Evolutionary conservation across 2,888 invertebrate species (phyloP).

Genomic region (Carcina quercana): DNA sequence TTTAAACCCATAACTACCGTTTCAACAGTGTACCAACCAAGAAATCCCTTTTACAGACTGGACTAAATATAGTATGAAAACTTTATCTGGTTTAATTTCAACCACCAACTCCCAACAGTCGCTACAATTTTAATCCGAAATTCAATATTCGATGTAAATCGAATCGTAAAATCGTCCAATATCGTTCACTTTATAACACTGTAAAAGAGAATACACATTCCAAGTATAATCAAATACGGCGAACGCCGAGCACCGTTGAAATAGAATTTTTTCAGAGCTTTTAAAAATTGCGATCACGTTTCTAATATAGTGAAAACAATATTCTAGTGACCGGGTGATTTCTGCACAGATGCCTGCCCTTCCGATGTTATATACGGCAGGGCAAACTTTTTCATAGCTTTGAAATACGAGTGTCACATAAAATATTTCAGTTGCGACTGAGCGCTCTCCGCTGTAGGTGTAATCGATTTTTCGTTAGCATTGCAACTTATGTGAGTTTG

Average conservation of each 20-base stretch:
- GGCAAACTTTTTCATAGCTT: constrained; percentile 53
- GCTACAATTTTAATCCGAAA: constrained; percentile 46
- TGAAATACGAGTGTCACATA: constrained; percentile 52
- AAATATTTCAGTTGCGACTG: constrained; percentile 26
- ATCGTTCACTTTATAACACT: constrained; percentile 60
- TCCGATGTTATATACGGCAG: constrained; percentile 53
- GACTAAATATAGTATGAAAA: too few species aligned
- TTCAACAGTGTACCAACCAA: too few species aligned
- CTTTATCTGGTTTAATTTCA: too few species aligned
- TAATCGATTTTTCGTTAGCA: too few species aligned
- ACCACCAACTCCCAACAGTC: constrained; percentile 12
- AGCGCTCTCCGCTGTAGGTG: background rate
- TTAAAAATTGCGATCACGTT: constrained; percentile 75
- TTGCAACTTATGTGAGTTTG: too few species aligned
- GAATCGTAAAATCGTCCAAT: constrained; percentile 56
- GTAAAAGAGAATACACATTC: constrained; percentile 59
- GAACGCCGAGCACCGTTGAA: constrained; percentile 55
- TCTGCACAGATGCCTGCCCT: constrained; percentile 67
- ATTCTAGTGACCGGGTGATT: constrained; percentile 76
- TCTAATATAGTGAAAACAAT: constrained; percentile 77
- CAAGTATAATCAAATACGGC: constrained; percentile 63
- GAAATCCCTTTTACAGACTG: too few species aligned
- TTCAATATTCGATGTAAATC: constrained; percentile 61
- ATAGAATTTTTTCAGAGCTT: constrained; percentile 70
- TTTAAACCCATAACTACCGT: too few species aligned